Evolutionary conservation across 1,140 invertebrate genomes (phyloP).

Genomic region (Papilio polytes): DNA sequence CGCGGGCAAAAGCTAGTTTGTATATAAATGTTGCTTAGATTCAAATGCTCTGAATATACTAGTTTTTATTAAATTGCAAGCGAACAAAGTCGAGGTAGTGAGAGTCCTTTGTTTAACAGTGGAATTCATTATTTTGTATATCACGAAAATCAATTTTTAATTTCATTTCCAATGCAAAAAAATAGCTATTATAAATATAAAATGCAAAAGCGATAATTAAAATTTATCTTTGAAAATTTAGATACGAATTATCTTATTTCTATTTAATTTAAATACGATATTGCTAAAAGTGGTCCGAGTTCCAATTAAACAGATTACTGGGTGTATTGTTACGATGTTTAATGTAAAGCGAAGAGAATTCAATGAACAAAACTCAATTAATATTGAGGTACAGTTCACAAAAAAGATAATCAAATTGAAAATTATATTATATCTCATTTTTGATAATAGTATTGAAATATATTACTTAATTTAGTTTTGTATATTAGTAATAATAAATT

Average conservation of each 20-base stretch:
- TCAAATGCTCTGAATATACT: neutral
- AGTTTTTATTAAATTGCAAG: neutral
- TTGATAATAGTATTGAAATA: too few species aligned
- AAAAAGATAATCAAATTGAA: neutral
- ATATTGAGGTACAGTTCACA: neutral
- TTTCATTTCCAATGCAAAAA: neutral
- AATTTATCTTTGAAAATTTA: neutral
- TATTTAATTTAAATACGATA: slow-evolving; percentile 4
- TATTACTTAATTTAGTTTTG: too few species aligned
- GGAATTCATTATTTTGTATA: too few species aligned
- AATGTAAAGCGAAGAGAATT: slow-evolving; percentile 25
- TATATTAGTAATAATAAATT: too few species aligned
- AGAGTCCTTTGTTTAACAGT: too few species aligned
- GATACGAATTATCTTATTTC: neutral
- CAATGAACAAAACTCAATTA: slow-evolving; percentile 22
- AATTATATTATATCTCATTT: neutral
- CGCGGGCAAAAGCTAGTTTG: neutral
- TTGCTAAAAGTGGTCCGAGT: neutral
- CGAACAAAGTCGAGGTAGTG: too few species aligned
- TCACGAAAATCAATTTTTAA: neutral
- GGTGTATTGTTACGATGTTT: slow-evolving; percentile 27
- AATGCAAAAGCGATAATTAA: neutral
- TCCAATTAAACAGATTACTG: slow-evolving; percentile 20
- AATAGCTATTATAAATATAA: neutral
- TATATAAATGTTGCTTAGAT: neutral